Evolutionary conservation across 2,888 invertebrate species (phyloP), one percentile per base, ranked within the genome.

Genomic region (Drosophila prostipennis): DNA sequence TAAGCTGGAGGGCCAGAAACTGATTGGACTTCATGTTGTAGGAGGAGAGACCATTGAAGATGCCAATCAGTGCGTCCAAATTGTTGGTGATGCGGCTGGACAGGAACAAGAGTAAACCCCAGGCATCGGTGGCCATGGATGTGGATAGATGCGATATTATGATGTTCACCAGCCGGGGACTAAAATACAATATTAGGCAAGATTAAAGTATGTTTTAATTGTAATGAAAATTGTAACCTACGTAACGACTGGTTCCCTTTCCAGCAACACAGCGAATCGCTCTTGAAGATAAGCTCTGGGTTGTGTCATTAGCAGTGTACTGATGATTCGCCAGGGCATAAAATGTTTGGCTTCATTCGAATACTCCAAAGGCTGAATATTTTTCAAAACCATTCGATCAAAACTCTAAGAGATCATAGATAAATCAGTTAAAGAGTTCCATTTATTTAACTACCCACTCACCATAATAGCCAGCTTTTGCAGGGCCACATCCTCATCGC

Each of bases 51-150:
- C 83, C 71, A 43, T 87, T 88, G 16, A 91, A 91, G 6, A 83
- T 82, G 14, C 89, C 89, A 10, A 92, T 89, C 0, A 91, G 74
- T 1, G 90, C 80, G 64, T 92, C 92, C 13, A 91, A 79, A 55
- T 91, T 91, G 5, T 89, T 90, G 6, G 89, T 90, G 45, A 92
- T 89, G 14, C 91, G 90, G 69, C 91, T 91, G 6, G 82, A 83
- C n/a, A 83, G 48, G 0, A 83, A 51, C 0, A 83, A 52, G 2
- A 92, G 76, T 23, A 92, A 65, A 6, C 90, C 82, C 92, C 92
- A 92, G 2, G 92, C 92, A 68, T 92, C 92, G 0, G 91, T 91
- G 6, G 91, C 91, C 76, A 91, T 91, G 2, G 90, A 82, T 0
- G 91, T 91, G 16, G 87, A 74, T 19, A 91, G 74, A 68, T 92